phyloP scores from a whole-genome alignment of 2,888 invertebrate genomes.

The Stegana nigrithorax region DNA sequence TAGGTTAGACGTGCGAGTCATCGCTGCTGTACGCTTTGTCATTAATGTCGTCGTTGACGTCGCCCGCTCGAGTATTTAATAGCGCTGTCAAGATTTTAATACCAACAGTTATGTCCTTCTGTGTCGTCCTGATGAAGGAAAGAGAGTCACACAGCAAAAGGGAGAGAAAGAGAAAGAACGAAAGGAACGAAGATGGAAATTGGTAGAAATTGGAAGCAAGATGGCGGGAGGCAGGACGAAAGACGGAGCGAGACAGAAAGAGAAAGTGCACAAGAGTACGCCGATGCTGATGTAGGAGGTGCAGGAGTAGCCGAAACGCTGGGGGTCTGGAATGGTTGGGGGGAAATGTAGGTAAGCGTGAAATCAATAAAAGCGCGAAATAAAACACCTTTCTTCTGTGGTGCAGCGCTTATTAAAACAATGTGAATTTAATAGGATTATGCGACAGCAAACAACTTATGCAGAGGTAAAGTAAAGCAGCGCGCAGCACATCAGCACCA shows the following conservation, averaged over 20 bases:
- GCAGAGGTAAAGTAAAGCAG: background rate
- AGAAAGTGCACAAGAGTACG: conserved; percentile 19
- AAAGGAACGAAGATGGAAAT: background rate
- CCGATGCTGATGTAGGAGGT: no score
- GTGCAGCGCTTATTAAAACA: conserved; percentile 33
- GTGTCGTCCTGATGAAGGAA: conserved; percentile 23
- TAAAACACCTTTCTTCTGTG: conserved; percentile 45
- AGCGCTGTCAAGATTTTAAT: conserved; percentile 62
- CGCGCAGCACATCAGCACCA: conserved; percentile 1
- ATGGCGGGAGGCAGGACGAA: no score
- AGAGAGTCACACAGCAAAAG: no score
- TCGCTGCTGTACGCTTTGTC: conserved; percentile 46
- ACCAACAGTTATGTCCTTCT: conserved; percentile 41
- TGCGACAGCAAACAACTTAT: conserved; percentile 44
- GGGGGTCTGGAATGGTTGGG: no score
- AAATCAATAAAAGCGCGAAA: conserved; percentile 60
- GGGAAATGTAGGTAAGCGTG: conserved; percentile 16
- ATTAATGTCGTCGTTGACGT: conserved; percentile 46
- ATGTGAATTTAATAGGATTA: conserved; percentile 59
- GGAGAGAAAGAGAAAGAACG: background rate
- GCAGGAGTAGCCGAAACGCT: conserved; percentile 8
- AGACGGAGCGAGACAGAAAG: conserved; percentile 29
- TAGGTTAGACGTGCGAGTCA: background rate
- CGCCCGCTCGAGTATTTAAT: conserved; percentile 61
- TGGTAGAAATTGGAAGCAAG: background rate